phyloP scores from a whole-genome alignment of 2,797 vertebrate genomes.

The Microcaecilia unicolor region DNA sequence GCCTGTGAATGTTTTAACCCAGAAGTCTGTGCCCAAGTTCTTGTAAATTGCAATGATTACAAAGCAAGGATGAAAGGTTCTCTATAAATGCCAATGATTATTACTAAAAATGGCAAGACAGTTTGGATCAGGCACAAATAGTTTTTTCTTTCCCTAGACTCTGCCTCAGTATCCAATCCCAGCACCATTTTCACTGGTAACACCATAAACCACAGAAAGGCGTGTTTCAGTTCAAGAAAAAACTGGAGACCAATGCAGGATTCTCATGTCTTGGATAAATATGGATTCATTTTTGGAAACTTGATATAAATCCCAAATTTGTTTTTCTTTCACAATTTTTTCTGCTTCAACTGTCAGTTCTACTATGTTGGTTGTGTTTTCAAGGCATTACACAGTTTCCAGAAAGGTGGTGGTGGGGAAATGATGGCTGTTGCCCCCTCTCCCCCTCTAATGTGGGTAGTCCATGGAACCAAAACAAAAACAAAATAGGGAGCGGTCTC shows the following conservation, averaged over 20 bases:
- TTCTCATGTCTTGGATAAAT: slow-evolving; percentile 17
- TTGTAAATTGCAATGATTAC: no score
- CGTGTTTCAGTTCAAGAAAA: slow-evolving; percentile 19
- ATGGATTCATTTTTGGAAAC: slow-evolving; percentile 21
- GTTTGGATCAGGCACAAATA: slow-evolving; percentile 12
- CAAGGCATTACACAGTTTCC: no score
- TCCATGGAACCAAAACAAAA: no score
- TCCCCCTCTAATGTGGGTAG: no score
- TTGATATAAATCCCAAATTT: slow-evolving; percentile 16
- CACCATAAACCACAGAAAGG: slow-evolving; percentile 29
- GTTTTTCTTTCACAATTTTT: not conserved
- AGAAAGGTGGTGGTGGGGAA: no score
- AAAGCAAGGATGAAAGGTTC: no score
- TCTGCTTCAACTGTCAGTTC: slow-evolving; percentile 8
- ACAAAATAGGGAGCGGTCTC: no score
- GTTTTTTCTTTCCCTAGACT: slow-evolving; percentile 10
- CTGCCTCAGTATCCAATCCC: not conserved
- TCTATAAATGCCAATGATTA: no score
- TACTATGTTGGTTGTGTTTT: slow-evolving; percentile 12
- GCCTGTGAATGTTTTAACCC: not conserved
- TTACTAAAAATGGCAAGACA: slow-evolving; percentile 19
- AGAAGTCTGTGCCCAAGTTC: not conserved
- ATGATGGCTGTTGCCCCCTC: no score
- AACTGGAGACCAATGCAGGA: slow-evolving; percentile 7
- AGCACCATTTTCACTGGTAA: slow-evolving; percentile 13